Percentiles rank a stretch among this genome's conserved stretches.
These are phyloP conservation scores for Tenthredo scrophulariae DNA, from an alignment of 2,888 invertebrate genomes.

Conservation along the genomic window DNA sequence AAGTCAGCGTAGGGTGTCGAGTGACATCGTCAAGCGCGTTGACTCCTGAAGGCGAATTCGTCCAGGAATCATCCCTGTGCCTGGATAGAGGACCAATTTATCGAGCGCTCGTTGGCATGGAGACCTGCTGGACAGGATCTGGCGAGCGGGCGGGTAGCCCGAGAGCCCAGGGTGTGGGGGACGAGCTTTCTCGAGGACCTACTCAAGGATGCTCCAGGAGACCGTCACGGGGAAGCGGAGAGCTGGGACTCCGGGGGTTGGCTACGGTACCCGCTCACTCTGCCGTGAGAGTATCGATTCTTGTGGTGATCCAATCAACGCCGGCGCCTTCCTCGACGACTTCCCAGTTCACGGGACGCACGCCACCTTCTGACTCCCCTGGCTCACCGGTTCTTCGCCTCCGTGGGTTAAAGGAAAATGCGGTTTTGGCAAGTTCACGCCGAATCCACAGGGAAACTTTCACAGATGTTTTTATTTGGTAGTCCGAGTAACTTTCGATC, in stretches of 20 bases:
- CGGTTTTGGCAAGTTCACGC: background rate
- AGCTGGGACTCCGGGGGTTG: slow-evolving; percentile 49
- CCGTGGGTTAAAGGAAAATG: background rate
- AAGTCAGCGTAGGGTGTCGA: slow-evolving; percentile 28
- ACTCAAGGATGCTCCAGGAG: slow-evolving; percentile 77
- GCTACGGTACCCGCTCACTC: slow-evolving; percentile 51
- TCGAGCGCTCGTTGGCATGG: slow-evolving; percentile 78
- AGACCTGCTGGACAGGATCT: slow-evolving; percentile 77
- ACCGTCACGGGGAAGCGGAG: slow-evolving; percentile 75
- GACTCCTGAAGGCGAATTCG: slow-evolving; percentile 44
- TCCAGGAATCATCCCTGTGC: slow-evolving; percentile 41
- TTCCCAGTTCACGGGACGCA: slow-evolving; percentile 58
- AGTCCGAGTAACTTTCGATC: background rate
- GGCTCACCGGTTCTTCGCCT: slow-evolving; percentile 19
- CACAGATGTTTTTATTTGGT: background rate
- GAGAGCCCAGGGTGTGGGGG: slow-evolving; percentile 72
- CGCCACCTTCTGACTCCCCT: slow-evolving; percentile 35
- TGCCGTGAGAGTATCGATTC: slow-evolving; percentile 73
- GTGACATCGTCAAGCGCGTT: slow-evolving; percentile 34
- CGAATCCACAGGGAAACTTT: background rate
- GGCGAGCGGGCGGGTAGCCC: slow-evolving; percentile 71
- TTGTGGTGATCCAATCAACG: slow-evolving; percentile 77
- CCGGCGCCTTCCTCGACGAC: slow-evolving; percentile 73
- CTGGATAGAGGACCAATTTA: slow-evolving; percentile 73
- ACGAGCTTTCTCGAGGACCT: slow-evolving; percentile 52